Percentiles rank a stretch among this genome's conserved stretches.
Conservation (phyloP, 2,797 vertebrate genomes). For the Pipistrellus nathusii region DNA sequence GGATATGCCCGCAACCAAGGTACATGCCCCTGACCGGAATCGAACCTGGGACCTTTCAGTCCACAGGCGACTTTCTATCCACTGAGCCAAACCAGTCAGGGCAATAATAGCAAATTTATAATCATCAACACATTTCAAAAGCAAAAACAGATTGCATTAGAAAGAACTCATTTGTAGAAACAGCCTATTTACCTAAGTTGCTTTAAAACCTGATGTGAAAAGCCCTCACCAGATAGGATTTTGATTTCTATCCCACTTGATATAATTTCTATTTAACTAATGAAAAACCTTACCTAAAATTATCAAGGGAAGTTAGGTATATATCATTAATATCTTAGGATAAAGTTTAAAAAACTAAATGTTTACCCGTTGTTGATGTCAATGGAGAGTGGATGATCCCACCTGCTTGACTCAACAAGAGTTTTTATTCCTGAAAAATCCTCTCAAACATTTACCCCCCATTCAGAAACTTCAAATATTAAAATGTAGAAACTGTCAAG, state of each 20-base stretch:
- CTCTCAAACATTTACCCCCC: not conserved
- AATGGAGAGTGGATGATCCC: not conserved
- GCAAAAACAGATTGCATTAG: not conserved
- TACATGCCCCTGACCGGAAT: too few relatives aligned
- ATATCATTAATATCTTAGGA: not conserved
- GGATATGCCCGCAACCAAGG: too few relatives aligned
- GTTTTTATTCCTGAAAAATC: slow-evolving; percentile 46
- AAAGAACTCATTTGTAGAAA: slow-evolving; percentile 8
- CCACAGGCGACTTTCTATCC: too few relatives aligned
- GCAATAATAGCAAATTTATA: not conserved
- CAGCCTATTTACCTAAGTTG: not conserved
- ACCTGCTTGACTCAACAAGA: not conserved
- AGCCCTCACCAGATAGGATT: not conserved
- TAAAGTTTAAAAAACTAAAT: not conserved
- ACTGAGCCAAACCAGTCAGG: too few relatives aligned
- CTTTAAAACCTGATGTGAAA: slow-evolving; percentile 22
- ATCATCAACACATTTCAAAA: slow-evolving; percentile 14
- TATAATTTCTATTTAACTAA: slow-evolving; percentile 33
- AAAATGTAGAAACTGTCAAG: slow-evolving; percentile 14
- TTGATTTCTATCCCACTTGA: not conserved
- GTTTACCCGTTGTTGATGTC: not conserved
- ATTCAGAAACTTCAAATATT: not conserved
- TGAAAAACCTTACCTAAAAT: slow-evolving; percentile 8
- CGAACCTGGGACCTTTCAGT: too few relatives aligned
- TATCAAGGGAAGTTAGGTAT: not conserved